A percentile compares a stretch with the other conserved stretches of the same genome.
Conservation (phyloP, 2,888 invertebrate species). For the Himalopsyche japonica region DNA sequence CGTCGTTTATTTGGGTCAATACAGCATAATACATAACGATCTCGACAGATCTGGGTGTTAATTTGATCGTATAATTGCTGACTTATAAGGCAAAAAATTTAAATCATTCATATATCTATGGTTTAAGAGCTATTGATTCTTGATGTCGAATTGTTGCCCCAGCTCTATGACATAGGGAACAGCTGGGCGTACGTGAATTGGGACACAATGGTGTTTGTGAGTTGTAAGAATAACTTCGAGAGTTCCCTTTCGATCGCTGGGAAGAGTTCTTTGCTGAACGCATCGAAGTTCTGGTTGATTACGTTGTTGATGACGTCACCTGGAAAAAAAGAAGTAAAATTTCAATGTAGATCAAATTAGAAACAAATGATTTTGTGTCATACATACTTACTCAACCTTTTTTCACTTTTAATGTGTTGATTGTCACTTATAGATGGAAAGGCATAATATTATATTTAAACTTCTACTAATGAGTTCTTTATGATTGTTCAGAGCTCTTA, state of each 20-base stretch:
- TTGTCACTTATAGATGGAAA: no score
- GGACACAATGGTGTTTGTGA: slow-evolving; percentile 55
- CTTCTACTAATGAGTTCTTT: no score
- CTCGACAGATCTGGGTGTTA: no score
- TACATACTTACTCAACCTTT: no score
- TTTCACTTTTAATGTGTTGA: no score
- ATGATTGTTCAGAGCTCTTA: no score
- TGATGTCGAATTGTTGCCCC: slow-evolving; percentile 18
- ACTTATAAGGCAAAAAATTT: neutral
- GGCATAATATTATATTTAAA: no score
- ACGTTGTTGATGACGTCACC: slow-evolving; percentile 59
- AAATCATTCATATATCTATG: neutral
- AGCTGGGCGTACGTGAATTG: slow-evolving; percentile 56
- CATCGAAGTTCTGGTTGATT: slow-evolving; percentile 60
- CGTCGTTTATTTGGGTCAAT: no score
- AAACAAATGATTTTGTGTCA: no score
- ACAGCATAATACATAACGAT: no score
- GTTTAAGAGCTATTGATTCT: neutral
- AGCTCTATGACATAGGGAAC: slow-evolving; percentile 48
- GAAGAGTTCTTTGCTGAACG: slow-evolving; percentile 57
- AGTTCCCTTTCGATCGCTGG: slow-evolving; percentile 59
- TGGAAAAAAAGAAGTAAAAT: slow-evolving; percentile 42
- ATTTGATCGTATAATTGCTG: no score
- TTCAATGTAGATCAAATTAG: neutral
- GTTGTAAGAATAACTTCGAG: slow-evolving; percentile 50